These are phyloP conservation scores for Temnothorax ravouxi DNA, from an alignment of 2,888 invertebrate species.

Conservation along the genomic window DNA sequence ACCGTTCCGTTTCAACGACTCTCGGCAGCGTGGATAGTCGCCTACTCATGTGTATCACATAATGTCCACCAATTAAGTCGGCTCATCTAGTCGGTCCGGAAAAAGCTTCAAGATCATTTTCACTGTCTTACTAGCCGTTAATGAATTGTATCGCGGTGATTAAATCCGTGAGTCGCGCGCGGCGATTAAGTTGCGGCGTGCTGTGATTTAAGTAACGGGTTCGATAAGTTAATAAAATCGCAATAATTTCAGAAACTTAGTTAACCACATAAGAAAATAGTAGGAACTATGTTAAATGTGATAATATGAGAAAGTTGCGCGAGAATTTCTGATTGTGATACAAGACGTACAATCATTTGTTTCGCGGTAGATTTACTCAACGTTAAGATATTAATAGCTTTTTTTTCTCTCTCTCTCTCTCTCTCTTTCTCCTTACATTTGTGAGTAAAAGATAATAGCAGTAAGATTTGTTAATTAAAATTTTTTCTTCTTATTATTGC, in stretches of 20 bases:
- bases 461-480: not conserved
- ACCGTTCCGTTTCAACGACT: constrained; percentile 1
- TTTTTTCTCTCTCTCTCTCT: not conserved
- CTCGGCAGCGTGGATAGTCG: too few species aligned
- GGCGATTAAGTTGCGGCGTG: not conserved
- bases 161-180: not conserved
- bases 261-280: not conserved
- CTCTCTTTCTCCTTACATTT: not conserved
- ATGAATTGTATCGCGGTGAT: constrained; percentile 34
- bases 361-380: not conserved
- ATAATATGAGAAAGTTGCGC: not conserved
- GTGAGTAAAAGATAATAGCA: constrained; percentile 2
- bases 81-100: constrained; percentile 1
- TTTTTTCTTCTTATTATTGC: not conserved
- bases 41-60: not conserved
- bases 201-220: not conserved
- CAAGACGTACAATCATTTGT: not conserved
- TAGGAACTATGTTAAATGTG: not conserved
- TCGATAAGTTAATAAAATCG: constrained; percentile 18
- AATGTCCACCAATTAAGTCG: constrained; percentile 43
- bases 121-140: constrained; percentile 15
- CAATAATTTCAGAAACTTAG: not conserved
- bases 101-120: constrained; percentile 27
- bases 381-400: not conserved
- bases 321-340: not conserved